Base-by-base conservation (phyloP, 37 sponge, comb jelly and placozoan species). In the Hormiphora californensis region DNA sequence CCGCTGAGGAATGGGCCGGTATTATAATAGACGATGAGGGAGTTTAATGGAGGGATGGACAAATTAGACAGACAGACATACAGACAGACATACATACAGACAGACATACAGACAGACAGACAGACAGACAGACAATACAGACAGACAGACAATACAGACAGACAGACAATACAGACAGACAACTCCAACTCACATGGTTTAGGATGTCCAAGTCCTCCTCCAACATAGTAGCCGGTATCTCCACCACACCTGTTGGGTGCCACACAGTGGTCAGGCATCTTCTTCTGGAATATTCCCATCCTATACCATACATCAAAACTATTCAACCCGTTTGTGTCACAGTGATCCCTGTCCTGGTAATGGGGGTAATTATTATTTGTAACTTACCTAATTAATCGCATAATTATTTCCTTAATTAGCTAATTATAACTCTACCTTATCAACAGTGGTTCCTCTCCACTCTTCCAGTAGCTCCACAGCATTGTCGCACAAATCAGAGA, bases 251-350 rank as follows among this genome's bases (percentile, higher is more conserved):
- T 39, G 43, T 73, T 41, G 35, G 81, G 81, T 27, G 81, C 81
- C 44, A 73, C 81, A 73, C 81, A 73, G 17, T 27, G 36, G 22
- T 73, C 81, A 4, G 81, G 81, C 81, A 73, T 73, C 49, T 73
- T 73, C 81, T 41, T 73, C 1, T 73, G 4, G 46, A 27, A 40
- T n/a, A 73, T 51, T 21, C 44, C 44, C 0, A 73, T 73, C 0
- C 81, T 43, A 30, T 73, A 73, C 81, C 81, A 73, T 22, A 22
- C 23, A 7, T 73, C 81, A 19, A 73, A 73, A 9, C 9, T 36
- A 28, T 2, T 19, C 27, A 73, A 46, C 5, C 81, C 81, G 38
- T 36, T 21, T 11, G 81, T 41, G 46, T 73, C 81, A 73, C 81
- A 73, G 46, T 73, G 81, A 33, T 73, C 81, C 19, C 81, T 46